These are phyloP conservation scores for Chionis minor DNA, from an alignment of 2,113 vertebrate species.

Conservation along the genomic window DNA sequence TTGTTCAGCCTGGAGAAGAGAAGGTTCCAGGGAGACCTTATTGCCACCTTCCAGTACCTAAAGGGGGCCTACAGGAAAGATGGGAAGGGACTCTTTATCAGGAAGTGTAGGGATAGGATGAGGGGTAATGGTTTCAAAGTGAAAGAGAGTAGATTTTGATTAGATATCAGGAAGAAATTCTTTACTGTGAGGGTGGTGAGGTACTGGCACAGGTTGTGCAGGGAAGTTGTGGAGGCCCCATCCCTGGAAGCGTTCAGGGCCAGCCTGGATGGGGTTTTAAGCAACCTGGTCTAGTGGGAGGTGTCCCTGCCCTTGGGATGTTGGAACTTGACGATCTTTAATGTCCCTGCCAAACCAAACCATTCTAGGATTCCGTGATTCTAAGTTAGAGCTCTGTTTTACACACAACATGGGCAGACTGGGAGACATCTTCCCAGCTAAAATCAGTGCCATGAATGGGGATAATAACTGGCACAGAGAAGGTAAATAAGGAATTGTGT, in stretches of 20 bases:
- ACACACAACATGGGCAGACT: accelerated
- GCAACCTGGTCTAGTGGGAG: neutral
- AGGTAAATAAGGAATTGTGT: neutral
- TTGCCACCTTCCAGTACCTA: neutral
- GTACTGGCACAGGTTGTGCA: neutral
- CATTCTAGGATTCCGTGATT: neutral
- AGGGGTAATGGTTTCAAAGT: neutral
- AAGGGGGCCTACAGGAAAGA: neutral
- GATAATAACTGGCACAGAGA: neutral
- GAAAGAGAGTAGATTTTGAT: neutral
- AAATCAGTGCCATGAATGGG: neutral
- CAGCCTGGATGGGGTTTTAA: neutral
- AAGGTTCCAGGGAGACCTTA: neutral
- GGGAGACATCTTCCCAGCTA: neutral
- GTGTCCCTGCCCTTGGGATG: neutral
- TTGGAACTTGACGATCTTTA: neutral
- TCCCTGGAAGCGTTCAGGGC: neutral
- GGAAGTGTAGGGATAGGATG: neutral
- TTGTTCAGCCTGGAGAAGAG: neutral
- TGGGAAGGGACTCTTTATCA: neutral
- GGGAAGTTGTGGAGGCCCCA: neutral
- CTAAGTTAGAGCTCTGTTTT: neutral
- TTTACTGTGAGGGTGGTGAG: neutral
- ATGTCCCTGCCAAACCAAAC: neutral
- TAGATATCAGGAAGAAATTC: neutral